These are phyloP conservation scores for Latrodectus elegans DNA, from an alignment of 2,888 invertebrate genomes.

Conservation along the genomic window DNA sequence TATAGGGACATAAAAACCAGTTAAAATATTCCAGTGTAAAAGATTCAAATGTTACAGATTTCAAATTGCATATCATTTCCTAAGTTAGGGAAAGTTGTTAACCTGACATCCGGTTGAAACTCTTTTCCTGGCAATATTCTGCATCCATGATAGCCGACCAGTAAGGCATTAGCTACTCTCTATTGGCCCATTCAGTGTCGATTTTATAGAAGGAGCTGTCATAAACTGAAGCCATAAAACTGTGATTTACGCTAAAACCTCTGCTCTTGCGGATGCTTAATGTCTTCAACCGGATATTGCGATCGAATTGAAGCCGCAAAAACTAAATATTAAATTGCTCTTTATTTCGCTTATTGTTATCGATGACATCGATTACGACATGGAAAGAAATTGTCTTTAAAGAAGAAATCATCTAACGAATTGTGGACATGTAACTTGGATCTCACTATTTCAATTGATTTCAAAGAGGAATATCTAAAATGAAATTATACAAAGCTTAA, in stretches of 20 bases:
- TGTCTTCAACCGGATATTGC: slow-evolving; percentile 56
- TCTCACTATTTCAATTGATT: too few species aligned
- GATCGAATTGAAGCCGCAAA: slow-evolving; percentile 25
- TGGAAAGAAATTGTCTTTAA: background rate
- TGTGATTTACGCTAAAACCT: slow-evolving; percentile 52
- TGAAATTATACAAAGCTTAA: too few species aligned
- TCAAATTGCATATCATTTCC: slow-evolving; percentile 62
- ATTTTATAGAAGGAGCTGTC: slow-evolving; percentile 65
- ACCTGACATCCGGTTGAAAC: slow-evolving; percentile 41
- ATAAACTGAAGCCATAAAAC: slow-evolving; percentile 63
- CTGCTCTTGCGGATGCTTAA: slow-evolving; percentile 39
- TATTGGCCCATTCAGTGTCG: slow-evolving; percentile 55
- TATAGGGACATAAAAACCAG: too few species aligned
- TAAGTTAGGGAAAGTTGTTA: slow-evolving; percentile 55
- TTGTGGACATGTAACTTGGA: too few species aligned
- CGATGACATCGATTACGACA: background rate
- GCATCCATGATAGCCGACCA: slow-evolving; percentile 24
- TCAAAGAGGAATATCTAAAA: too few species aligned
- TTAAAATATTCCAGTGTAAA: background rate
- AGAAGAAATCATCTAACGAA: background rate
- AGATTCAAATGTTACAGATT: slow-evolving; percentile 37
- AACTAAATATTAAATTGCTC: slow-evolving; percentile 25
- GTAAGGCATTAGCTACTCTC: slow-evolving; percentile 57
- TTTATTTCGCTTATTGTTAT: slow-evolving; percentile 35
- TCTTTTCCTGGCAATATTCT: slow-evolving; percentile 39